phyloP scores from a whole-genome alignment of 2,888 invertebrate species.

The Candidula unifasciata region DNA sequence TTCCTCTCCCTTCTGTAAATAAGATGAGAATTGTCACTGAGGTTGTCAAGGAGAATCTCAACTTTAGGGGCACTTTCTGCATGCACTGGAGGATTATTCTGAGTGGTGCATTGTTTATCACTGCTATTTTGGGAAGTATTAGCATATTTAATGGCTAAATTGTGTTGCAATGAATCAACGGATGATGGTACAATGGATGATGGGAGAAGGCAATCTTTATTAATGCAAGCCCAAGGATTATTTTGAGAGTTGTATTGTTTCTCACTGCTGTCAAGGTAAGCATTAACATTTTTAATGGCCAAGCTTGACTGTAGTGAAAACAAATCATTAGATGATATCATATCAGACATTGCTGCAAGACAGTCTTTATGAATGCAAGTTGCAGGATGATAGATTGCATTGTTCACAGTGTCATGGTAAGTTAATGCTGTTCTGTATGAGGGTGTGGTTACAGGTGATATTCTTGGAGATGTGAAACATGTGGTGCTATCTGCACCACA shows the following conservation, averaged over 20 bases:
- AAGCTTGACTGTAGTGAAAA: too few species aligned
- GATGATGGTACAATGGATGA: too few species aligned
- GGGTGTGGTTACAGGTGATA: neutral
- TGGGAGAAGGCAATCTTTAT: neutral
- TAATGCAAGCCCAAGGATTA: too few species aligned
- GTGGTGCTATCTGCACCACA: neutral
- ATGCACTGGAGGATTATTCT: neutral
- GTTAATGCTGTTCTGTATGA: neutral
- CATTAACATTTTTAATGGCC: too few species aligned
- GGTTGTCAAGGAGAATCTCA: neutral
- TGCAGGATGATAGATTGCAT: neutral
- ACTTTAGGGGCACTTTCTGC: too few species aligned
- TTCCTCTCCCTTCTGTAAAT: constrained; percentile 24
- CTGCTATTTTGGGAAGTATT: neutral
- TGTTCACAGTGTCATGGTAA: neutral
- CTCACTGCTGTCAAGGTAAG: too few species aligned
- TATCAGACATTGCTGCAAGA: neutral
- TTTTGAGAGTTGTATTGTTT: too few species aligned
- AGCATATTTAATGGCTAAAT: neutral
- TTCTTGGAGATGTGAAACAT: neutral
- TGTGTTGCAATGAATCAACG: neutral
- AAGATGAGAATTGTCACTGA: neutral
- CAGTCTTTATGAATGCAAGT: neutral
- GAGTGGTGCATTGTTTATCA: neutral
- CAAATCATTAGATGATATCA: neutral